Evolutionary conservation across 2,888 invertebrate species (phyloP), one percentile per base, ranked within the genome.

Genomic region (Linnaemya tessellans): DNA sequence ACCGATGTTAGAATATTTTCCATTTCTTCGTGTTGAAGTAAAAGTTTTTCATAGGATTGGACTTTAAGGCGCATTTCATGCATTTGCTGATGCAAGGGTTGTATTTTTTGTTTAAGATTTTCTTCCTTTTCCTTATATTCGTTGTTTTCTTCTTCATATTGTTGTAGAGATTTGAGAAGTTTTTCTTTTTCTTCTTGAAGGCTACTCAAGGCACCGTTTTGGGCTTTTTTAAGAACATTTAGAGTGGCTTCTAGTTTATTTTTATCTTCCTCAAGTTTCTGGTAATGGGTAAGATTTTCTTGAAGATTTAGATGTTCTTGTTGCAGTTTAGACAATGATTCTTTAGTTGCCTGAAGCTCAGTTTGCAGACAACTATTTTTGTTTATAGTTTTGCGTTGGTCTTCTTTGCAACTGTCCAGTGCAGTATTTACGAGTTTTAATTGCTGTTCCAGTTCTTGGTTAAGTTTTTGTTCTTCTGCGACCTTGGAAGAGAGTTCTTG

Each of bases 81-180:
- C 20, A 87, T 18, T 15, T 86, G 83, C 58, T 86, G 84, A 3
- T 38, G 30, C 9, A 87, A 56, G 0, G 67, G 58, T 20, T 87
- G 82, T 2, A 86, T 64, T 74, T 88, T 88, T 11, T 71, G 30
- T 0, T 62, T 25, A n/a, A 87, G 22, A 9, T 82, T 87, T 60
- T 87, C 84, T 25, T 82, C 65, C 35, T 65, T 71, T 65, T 87
- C 85, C 65, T 79, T 86, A 5, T 86, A 86, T 20, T 41, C 0
- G 78, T 78, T 65, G 78, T 84, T 62, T 20, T 74, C 13, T 80
- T 75, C 25, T 87, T 79, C 79, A 7, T 87, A 85, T 1, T 86
- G 74, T 13, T 87, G 75, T 0, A 87, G 0, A 10, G 87, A 81
- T 0, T 60, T 70, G 0, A 77, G 49, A 3, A 87, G 67, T 1